Evolutionary conservation across 1,140 invertebrate genomes (phyloP).

Genomic region (Drosophila sp.): DNA sequence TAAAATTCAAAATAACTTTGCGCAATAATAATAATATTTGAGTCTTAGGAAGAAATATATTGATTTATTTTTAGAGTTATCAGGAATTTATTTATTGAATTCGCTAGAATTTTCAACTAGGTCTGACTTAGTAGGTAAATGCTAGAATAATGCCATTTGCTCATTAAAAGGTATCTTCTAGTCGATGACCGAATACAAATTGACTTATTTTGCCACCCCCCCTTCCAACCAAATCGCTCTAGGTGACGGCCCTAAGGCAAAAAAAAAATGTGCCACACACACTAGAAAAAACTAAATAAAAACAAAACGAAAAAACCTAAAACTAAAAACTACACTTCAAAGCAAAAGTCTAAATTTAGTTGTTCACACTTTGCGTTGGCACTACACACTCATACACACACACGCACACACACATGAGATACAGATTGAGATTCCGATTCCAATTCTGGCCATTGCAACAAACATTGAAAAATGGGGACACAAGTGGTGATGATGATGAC

Average conservation of each 20-base stretch:
- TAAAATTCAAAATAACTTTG: too few relatives aligned
- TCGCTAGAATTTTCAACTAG: too few relatives aligned
- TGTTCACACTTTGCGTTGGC: conserved; percentile 75
- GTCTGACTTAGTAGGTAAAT: too few relatives aligned
- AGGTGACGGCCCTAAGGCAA: conserved; percentile 8
- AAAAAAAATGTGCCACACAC: conserved; percentile 14
- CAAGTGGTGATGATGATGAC: conserved; percentile 15
- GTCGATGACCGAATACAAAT: not conserved
- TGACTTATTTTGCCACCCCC: conserved; percentile 3
- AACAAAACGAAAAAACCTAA: conserved; percentile 34
- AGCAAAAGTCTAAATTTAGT: conserved; percentile 70
- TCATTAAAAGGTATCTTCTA: not conserved
- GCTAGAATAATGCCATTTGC: too few relatives aligned
- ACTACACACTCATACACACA: conserved; percentile 12
- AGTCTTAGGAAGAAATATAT: too few relatives aligned
- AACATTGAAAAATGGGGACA: conserved; percentile 12
- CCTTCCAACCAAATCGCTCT: not conserved
- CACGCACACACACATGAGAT: conserved; percentile 16
- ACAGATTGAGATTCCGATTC: conserved; percentile 25
- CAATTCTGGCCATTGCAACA: conserved; percentile 10
- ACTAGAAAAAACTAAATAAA: conserved; percentile 14
- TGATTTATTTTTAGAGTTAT: too few relatives aligned
- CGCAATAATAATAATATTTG: too few relatives aligned
- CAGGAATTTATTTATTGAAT: too few relatives aligned
- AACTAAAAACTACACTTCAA: conserved; percentile 57